Percentiles rank a stretch among this genome's conserved stretches.
Conservation (phyloP, 2,113 vertebrate genomes). For the Gymnarchus niloticus region DNA sequence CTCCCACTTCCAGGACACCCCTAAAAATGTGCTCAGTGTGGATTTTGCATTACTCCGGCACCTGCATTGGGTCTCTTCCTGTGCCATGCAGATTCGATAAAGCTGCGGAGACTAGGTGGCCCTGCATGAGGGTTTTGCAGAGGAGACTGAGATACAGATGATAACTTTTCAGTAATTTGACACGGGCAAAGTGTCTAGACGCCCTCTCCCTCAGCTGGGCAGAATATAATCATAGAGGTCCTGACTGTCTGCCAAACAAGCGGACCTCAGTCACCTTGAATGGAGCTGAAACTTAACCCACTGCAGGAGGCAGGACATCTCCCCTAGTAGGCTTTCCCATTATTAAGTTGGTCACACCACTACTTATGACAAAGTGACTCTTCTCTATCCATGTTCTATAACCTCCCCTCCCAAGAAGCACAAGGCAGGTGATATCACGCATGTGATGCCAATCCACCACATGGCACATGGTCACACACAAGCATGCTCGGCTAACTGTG, state of each 20-base stretch:
- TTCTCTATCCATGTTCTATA: too few relatives aligned
- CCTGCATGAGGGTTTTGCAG: not conserved
- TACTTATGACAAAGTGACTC: not conserved
- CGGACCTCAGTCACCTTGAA: constrained; percentile 20
- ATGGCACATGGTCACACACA: not conserved
- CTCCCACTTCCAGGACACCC: not conserved
- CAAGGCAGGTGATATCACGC: too few relatives aligned
- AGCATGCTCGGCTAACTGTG: not conserved
- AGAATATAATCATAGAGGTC: constrained; percentile 18
- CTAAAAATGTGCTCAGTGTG: not conserved
- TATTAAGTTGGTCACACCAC: not conserved
- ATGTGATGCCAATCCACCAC: not conserved
- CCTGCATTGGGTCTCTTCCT: not conserved
- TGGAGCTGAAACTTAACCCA: constrained; percentile 12
- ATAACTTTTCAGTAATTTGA: constrained; percentile 20
- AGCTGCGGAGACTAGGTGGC: not conserved
- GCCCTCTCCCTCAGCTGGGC: constrained; percentile 9
- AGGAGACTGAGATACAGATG: not conserved
- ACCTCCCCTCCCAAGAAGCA: not conserved
- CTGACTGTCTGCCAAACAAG: constrained; percentile 21
- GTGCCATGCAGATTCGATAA: not conserved
- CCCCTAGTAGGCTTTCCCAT: not conserved
- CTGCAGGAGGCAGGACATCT: not conserved
- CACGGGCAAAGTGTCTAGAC: not conserved
- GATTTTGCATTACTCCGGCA: not conserved